These are phyloP conservation scores for Ips typographus DNA, from an alignment of 1,140 invertebrate genomes.

Conservation along the genomic window DNA sequence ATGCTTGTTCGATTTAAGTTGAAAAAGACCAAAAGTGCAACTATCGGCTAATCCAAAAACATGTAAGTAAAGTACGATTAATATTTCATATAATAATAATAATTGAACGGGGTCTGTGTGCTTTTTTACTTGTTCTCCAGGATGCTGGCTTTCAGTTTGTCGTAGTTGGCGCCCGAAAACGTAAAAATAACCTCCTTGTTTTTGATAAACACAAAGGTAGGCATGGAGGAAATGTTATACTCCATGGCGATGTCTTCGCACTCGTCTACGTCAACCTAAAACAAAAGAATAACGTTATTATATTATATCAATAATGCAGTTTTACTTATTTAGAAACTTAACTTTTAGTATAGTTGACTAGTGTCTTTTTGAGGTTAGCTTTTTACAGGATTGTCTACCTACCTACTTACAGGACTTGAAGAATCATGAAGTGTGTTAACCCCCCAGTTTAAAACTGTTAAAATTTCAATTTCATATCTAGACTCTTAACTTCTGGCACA, in stretches of 20 bases:
- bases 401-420: too few relatives aligned
- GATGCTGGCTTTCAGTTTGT: slow-evolving; percentile 68
- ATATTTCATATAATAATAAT: background rate
- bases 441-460: too few relatives aligned
- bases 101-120: background rate
- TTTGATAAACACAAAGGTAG: slow-evolving; percentile 91
- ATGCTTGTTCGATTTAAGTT: background rate
- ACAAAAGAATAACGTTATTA: slow-evolving; percentile 30
- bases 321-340: background rate
- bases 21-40: background rate
- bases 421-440: too few relatives aligned
- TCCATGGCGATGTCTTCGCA: slow-evolving; percentile 78
- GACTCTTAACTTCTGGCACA: too few relatives aligned
- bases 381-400: too few relatives aligned
- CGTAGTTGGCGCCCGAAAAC: slow-evolving; percentile 79
- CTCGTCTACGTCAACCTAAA: slow-evolving; percentile 90
- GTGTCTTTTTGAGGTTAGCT: too few relatives aligned
- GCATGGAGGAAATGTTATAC: slow-evolving; percentile 87
- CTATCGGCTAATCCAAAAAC: background rate
- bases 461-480: too few relatives aligned
- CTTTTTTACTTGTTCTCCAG: slow-evolving; percentile 57
- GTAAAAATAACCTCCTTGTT: slow-evolving; percentile 67
- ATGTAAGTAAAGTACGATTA: background rate
- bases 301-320: background rate
- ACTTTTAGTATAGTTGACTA: too few relatives aligned